These are phyloP conservation scores for Drosophila oshimai DNA, from an alignment of 1,140 invertebrate species.

Conservation along the genomic window DNA sequence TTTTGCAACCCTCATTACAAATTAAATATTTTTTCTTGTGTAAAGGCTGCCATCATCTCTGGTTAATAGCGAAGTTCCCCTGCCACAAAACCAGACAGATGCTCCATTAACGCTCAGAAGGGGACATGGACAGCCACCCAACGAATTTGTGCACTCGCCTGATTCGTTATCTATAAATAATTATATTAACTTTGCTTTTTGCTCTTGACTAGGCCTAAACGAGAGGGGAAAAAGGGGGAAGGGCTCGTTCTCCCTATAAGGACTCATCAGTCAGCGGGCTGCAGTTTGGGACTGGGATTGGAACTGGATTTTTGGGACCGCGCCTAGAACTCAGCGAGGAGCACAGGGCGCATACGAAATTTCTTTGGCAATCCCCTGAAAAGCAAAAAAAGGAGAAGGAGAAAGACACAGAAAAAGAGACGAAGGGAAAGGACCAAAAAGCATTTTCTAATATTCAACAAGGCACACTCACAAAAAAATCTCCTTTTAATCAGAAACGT, in stretches of 20 bases:
- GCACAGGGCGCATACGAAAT: conserved; percentile 39
- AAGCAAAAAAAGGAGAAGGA: not conserved
- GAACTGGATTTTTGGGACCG: conserved; percentile 13
- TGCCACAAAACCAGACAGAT: conserved; percentile 30
- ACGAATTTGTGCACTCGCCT: conserved; percentile 73
- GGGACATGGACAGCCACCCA: conserved; percentile 1
- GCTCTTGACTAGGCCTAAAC: conserved; percentile 39
- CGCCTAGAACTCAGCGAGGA: conserved; percentile 22
- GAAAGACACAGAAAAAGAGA: not conserved
- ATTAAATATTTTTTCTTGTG: conserved; percentile 1
- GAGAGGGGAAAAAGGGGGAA: not conserved
- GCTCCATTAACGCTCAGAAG: conserved; percentile 33
- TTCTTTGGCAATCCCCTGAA: conserved; percentile 28
- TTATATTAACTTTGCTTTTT: conserved; percentile 79
- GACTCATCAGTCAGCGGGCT: conserved; percentile 38
- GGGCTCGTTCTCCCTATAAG: conserved; percentile 7
- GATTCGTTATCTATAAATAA: conserved; percentile 79
- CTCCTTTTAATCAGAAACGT: too few species aligned
- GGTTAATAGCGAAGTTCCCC: conserved; percentile 32
- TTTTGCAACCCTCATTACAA: not conserved
- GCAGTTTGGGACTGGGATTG: conserved; percentile 19
- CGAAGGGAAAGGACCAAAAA: not conserved
- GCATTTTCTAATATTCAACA: conserved; percentile 1
- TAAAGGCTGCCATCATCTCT: conserved; percentile 28
- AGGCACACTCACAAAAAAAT: not conserved